Evolutionary conservation across 2,113 vertebrate species (phyloP), one percentile per base, ranked within the genome.

Genomic region (Bucco capensis): DNA sequence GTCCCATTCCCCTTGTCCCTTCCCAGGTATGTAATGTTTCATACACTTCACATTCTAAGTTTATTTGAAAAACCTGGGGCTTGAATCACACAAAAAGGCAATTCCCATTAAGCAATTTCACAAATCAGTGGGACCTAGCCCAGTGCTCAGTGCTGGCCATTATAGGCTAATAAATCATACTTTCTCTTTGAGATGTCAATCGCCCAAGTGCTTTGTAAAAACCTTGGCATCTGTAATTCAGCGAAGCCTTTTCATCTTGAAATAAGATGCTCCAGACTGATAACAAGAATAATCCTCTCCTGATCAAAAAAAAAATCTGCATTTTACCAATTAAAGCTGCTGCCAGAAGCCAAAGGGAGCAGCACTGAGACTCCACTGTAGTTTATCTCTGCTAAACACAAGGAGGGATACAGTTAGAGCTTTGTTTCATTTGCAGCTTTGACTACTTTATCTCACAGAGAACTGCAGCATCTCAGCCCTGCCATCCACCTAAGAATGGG

Each of bases 241-340:
- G 97, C 90, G 69, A 98, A 98, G 98, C 98, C 98, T 99, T 99
- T 99, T 99, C 99, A 99, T 99, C 98, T 99, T 96, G 93, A 98
- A 98, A 98, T 98, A 98, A 98, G 98, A 99, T 99, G 98, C 98
- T 99, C 98, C 96, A 97, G 96, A 98, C 98, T 98, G 99, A 99
- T 99, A 99, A 98, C 97, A 97, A 95, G 97, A 98, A 98, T 99
- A 99, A 99, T 99, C 98, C 98, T 97, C 97, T 98, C 98, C 97
- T 98, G 98, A 99, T 99, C 98, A 98, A 98, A 98, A 98, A 97
- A 97, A 98, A 98, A 98, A 99, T 99, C 98, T 98, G 98, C 98
- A 99, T 99, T 99, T 99, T 99, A 98, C 98, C 98, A 99, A 99
- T 99, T 99, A 99, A 99, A 98, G 98, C 97, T 95, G 95, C 97